Evolutionary conservation across 2,113 vertebrate genomes (phyloP).

Genomic region (Bos indicus): DNA sequence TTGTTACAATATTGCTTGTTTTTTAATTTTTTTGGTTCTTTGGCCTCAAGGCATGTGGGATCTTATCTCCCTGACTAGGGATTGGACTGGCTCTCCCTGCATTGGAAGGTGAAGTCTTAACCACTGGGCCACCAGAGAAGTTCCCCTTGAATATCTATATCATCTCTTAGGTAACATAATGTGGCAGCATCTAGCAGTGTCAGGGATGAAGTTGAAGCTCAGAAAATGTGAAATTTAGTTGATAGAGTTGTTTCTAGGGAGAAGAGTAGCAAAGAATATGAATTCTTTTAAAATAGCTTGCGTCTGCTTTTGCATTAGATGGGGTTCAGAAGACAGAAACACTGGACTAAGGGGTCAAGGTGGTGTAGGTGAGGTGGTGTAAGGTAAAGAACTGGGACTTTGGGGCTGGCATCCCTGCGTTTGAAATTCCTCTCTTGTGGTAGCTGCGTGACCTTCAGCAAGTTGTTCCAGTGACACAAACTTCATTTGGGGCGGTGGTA

Average conservation of each 20-base stretch:
- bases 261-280: background rate
- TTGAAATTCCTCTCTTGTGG: background rate
- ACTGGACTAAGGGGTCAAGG: background rate
- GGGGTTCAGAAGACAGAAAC: background rate
- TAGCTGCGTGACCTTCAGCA: background rate
- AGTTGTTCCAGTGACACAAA: background rate
- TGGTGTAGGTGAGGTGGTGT: rapidly evolving
- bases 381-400: background rate
- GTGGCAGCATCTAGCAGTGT: background rate
- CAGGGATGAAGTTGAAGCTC: background rate
- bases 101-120: background rate
- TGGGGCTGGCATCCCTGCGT: background rate
- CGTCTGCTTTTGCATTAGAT: background rate
- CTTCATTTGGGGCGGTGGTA: background rate
- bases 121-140: background rate
- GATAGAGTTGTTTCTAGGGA: background rate
- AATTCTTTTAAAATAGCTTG: background rate
- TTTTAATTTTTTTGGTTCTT: background rate
- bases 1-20: background rate
- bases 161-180: background rate
- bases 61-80: background rate
- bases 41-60: background rate
- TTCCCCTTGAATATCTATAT: background rate
- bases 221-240: background rate
- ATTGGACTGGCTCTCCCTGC: background rate